These are phyloP conservation scores for Yponomeuta malinellus DNA, from an alignment of 2,888 invertebrate species.

Conservation along the genomic window DNA sequence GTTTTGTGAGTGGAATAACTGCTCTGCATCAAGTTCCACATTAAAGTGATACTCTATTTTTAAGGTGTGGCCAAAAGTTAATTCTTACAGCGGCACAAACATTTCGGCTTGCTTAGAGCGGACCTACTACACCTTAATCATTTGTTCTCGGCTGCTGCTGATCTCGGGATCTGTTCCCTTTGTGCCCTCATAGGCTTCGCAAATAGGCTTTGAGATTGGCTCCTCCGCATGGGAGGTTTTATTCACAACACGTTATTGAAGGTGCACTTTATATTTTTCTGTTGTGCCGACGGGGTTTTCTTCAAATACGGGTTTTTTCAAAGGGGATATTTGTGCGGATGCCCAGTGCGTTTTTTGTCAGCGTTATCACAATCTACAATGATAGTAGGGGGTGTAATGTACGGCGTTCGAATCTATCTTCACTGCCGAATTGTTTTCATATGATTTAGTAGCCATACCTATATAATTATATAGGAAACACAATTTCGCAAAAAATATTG, in stretches of 20 bases:
- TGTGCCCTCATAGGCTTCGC: neutral
- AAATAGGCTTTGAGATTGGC: neutral
- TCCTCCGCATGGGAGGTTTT: neutral
- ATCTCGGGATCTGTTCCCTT: neutral
- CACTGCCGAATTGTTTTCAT: too few relatives aligned
- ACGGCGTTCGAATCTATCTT: too few relatives aligned
- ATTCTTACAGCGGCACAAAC: neutral
- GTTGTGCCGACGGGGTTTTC: neutral
- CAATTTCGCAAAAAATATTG: too few relatives aligned
- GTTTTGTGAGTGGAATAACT: too few relatives aligned
- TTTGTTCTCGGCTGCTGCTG: neutral
- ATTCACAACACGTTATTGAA: constrained; percentile 1
- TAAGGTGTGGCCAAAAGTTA: too few relatives aligned
- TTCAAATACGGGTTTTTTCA: neutral
- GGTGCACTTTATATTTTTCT: neutral
- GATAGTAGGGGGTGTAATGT: neutral
- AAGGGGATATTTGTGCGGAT: neutral
- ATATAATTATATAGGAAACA: too few relatives aligned
- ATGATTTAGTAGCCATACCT: too few relatives aligned
- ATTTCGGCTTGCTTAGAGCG: neutral
- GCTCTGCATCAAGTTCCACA: too few relatives aligned
- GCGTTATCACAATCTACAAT: neutral
- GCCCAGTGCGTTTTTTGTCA: neutral
- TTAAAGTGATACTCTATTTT: too few relatives aligned
- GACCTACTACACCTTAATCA: neutral